Evolutionary conservation across 2,113 vertebrate genomes (phyloP).

Genomic region (Donacobius atricapilla): DNA sequence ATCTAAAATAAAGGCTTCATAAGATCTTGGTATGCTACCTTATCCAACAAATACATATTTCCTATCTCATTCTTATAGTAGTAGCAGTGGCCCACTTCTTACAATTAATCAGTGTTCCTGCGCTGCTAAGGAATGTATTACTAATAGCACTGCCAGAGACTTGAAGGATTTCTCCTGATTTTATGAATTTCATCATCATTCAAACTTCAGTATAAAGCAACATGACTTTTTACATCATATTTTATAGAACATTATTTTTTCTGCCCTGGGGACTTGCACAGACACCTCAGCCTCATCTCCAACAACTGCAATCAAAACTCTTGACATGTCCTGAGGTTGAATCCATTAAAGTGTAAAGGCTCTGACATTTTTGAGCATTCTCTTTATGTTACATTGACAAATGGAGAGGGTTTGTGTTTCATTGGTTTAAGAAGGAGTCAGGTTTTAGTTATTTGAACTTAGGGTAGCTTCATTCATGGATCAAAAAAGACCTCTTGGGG

Average conservation of each 20-base stretch:
- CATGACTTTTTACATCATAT: not conserved
- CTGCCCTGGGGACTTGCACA: not conserved
- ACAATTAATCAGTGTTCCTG: not conserved
- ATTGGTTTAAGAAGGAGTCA: slow-evolving; percentile 65
- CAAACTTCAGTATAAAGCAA: not conserved
- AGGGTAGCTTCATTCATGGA: slow-evolving; percentile 74
- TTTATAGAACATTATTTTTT: slow-evolving; percentile 2
- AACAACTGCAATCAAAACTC: slow-evolving; percentile 39
- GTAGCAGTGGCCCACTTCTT: not conserved
- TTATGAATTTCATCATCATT: not conserved
- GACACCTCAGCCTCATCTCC: slow-evolving; percentile 6
- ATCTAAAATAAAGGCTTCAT: not conserved
- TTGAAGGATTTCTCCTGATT: not conserved
- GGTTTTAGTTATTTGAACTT: slow-evolving; percentile 72
- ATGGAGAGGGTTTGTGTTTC: slow-evolving; percentile 69
- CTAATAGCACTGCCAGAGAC: not conserved
- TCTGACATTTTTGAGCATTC: slow-evolving; percentile 60
- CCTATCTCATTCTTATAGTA: not conserved
- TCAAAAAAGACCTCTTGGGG: slow-evolving; percentile 73
- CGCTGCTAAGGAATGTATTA: not conserved
- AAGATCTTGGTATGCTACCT: not conserved
- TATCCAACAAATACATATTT: not conserved
- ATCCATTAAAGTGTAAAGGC: slow-evolving; percentile 51
- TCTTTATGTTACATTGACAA: slow-evolving; percentile 67
- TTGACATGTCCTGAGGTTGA: slow-evolving; percentile 34